Base-by-base conservation (phyloP, 2,113 vertebrate species). In the Colinus virginianus region DNA sequence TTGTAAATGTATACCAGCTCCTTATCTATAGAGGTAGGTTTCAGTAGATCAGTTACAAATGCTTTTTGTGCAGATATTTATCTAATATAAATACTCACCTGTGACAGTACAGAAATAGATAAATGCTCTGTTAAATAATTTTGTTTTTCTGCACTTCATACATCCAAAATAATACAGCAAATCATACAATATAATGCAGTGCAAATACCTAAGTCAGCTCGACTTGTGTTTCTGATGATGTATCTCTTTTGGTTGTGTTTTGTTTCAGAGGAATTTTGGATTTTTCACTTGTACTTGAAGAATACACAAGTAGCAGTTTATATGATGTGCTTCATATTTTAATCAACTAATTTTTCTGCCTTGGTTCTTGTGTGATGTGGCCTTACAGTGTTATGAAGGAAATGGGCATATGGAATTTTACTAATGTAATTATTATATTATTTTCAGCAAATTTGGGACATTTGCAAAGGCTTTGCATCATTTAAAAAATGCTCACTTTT, bases 201-300 rank as follows among this genome's bases (percentile, higher is more conserved):
- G 77, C 46, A 67, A 85, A n/a, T 87, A 46, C 1, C 2, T 61
- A 42, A 61, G 30, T 78, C 32, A 43, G 2, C 9, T 48, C 78
- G 62, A 42, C 28, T 93, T 88, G 49, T 70, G 5, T 95, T 88
- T 89, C 87, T 96, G 55, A 93, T 87, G 45, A 6, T 87, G 4
- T 90, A 19, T 93, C 68, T 87, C 51, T 82, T 85, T 32, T 55
- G 78, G 30, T 74, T 94, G 66, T 95, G 87, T 94, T 96, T 93
- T 87, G 43, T 97, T 97, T 78, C 94, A 96, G 96, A 90, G 77
- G 51, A 93, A 55, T 93, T 95, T 62, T 87, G 96, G 84, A 96
- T 95, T 95, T 97, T 96, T 91, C 96, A 79, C 79, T 92, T 96
- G 81, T 87, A 63, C 95, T 85, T 92, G 91, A 88, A 64, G 96